Evolutionary conservation across 1,140 invertebrate species (phyloP).

Genomic region (Nephotettix cincticeps): DNA sequence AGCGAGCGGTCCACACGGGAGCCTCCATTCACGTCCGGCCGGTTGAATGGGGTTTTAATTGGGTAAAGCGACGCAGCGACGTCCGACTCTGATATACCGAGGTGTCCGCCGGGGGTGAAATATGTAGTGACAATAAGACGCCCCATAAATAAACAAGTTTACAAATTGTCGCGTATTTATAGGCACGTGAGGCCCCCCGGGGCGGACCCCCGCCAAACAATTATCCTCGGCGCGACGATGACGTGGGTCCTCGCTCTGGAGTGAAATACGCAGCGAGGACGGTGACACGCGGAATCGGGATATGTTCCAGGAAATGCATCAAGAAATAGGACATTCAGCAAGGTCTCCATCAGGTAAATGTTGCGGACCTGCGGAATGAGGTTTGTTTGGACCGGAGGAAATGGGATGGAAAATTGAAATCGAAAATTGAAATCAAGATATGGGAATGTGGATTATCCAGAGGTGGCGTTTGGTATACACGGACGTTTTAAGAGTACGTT

Average conservation of each 20-base stretch:
- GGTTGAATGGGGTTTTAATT: not conserved
- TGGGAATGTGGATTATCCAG: too few species aligned
- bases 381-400: too few species aligned
- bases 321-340: too few species aligned
- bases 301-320: too few species aligned
- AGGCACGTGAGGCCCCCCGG: not conserved
- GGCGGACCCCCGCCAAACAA: not conserved
- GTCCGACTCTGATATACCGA: not conserved
- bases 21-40: not conserved
- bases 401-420: too few species aligned
- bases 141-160: slow-evolving; percentile 2
- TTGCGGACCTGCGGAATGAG: too few species aligned
- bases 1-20: too few species aligned
- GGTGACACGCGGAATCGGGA: too few species aligned
- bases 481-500: too few species aligned
- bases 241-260: not conserved
- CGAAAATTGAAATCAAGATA: too few species aligned
- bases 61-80: not conserved
- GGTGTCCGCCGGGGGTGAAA: not conserved
- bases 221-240: not conserved
- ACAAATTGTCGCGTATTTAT: not conserved
- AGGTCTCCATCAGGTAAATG: too few species aligned
- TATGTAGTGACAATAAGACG: slow-evolving; percentile 8
- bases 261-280: not conserved
- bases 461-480: too few species aligned